Conservation (phyloP, 2,888 invertebrate species). For the Acleris sparsana region DNA sequence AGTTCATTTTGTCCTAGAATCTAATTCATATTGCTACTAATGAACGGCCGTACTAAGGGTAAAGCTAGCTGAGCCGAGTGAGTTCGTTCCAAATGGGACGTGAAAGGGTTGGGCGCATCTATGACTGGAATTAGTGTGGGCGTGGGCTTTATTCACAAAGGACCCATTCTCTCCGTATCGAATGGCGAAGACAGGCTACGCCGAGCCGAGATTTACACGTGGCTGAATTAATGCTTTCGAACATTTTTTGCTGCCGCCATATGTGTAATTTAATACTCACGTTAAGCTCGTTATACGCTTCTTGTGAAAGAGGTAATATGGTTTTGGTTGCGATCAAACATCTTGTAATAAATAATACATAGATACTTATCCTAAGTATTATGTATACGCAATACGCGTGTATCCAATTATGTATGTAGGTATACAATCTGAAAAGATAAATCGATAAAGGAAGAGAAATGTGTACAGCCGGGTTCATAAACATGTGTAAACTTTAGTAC, state of each 20-base stretch:
- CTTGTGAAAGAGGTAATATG: slow-evolving; percentile 1
- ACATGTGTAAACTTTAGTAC: too few relatives aligned
- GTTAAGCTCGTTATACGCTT: slow-evolving; percentile 3
- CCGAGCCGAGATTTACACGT: slow-evolving; percentile 41
- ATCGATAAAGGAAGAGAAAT: too few relatives aligned
- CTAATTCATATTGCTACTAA: slow-evolving; percentile 4
- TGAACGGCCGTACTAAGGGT: slow-evolving; percentile 22
- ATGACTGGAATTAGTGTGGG: slow-evolving; percentile 17
- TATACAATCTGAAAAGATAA: slow-evolving; percentile 1
- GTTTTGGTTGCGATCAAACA: not conserved
- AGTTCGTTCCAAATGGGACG: slow-evolving; percentile 23
- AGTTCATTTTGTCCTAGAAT: not conserved
- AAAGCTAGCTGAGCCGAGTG: slow-evolving; percentile 35
- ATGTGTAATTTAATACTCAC: slow-evolving; percentile 1
- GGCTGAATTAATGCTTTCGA: slow-evolving; percentile 38
- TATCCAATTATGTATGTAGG: not conserved
- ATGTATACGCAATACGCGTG: not conserved
- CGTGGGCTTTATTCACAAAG: slow-evolving; percentile 42
- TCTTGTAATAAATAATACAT: not conserved
- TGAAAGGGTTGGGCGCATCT: slow-evolving; percentile 27
- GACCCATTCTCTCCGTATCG: slow-evolving; percentile 36
- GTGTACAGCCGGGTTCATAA: too few relatives aligned
- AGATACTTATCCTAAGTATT: too few relatives aligned
- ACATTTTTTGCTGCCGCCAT: not conserved
- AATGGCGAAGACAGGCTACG: slow-evolving; percentile 30